Evolutionary conservation across 2,888 invertebrate species (phyloP).

Genomic region (Lamellibrachia satsuma): DNA sequence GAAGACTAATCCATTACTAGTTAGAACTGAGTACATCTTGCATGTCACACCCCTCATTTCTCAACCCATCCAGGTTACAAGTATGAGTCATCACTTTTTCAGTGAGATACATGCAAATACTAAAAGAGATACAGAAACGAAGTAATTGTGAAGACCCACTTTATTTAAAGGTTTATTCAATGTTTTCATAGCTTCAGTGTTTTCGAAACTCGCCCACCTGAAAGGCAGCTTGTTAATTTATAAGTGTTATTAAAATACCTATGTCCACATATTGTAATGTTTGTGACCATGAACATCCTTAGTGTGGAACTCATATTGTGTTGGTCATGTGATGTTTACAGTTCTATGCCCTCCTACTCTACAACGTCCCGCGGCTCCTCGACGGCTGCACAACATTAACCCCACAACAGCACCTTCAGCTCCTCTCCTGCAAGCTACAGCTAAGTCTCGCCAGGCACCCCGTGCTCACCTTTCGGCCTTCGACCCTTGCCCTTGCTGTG

Average conservation of each 20-base stretch:
- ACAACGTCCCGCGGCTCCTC: slow-evolving; percentile 59
- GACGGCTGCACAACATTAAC: slow-evolving; percentile 55
- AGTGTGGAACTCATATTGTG: background rate
- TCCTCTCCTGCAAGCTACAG: slow-evolving; percentile 60
- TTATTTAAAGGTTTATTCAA: too few species aligned
- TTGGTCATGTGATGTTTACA: slow-evolving; percentile 36
- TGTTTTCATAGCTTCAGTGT: too few species aligned
- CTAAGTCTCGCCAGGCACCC: slow-evolving; percentile 69
- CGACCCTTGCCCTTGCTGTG: slow-evolving; percentile 81
- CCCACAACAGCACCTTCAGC: slow-evolving; percentile 57
- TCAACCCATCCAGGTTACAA: background rate
- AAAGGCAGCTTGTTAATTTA: too few species aligned
- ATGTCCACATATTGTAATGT: too few species aligned
- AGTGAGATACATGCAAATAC: background rate
- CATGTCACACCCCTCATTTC: background rate
- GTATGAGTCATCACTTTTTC: background rate
- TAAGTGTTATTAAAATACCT: too few species aligned
- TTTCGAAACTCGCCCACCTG: too few species aligned
- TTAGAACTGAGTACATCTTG: too few species aligned
- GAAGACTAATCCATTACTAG: too few species aligned
- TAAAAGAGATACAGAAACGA: background rate
- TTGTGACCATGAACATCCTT: too few species aligned
- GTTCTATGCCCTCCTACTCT: slow-evolving; percentile 59
- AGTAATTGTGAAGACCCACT: background rate
- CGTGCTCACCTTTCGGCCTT: slow-evolving; percentile 77